These are phyloP conservation scores for Mythimna lalbum DNA, from an alignment of 2,888 invertebrate species.

Conservation along the genomic window DNA sequence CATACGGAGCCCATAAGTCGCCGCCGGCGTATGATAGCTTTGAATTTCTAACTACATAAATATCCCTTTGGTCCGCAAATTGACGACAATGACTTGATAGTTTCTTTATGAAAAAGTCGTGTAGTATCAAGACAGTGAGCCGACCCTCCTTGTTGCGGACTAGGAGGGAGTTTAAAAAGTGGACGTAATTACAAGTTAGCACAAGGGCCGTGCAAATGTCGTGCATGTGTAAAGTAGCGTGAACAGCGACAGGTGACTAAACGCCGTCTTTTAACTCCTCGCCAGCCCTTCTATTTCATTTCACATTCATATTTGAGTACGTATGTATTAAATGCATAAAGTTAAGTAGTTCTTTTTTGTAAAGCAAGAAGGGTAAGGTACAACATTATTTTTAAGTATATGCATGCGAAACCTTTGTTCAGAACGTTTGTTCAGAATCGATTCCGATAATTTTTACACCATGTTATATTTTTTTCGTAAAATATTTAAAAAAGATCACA, in stretches of 20 bases:
- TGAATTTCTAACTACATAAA: slow-evolving; percentile 3
- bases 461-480: too few species aligned
- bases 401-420: too few species aligned
- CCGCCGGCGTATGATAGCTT: neutral
- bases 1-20: neutral
- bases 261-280: slow-evolving; percentile 23
- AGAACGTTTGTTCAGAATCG: too few species aligned
- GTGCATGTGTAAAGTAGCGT: slow-evolving; percentile 34
- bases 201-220: slow-evolving; percentile 27
- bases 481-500: too few species aligned
- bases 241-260: slow-evolving; percentile 36
- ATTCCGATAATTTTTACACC: too few species aligned
- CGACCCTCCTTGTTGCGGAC: slow-evolving; percentile 23
- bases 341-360: neutral
- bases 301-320: neutral
- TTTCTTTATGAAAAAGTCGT: neutral
- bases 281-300: neutral
- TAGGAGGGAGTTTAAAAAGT: slow-evolving; percentile 25
- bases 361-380: neutral
- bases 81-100: slow-evolving; percentile 6
- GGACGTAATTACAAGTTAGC: slow-evolving; percentile 39
- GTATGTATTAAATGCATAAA: too few species aligned
- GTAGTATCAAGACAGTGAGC: slow-evolving; percentile 9
- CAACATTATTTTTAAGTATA: too few species aligned
- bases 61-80: slow-evolving; percentile 1